Evolutionary conservation across 2,797 vertebrate genomes (phyloP), one percentile per base, ranked within the genome.

Genomic region (Enteromius thamalakanensis): DNA sequence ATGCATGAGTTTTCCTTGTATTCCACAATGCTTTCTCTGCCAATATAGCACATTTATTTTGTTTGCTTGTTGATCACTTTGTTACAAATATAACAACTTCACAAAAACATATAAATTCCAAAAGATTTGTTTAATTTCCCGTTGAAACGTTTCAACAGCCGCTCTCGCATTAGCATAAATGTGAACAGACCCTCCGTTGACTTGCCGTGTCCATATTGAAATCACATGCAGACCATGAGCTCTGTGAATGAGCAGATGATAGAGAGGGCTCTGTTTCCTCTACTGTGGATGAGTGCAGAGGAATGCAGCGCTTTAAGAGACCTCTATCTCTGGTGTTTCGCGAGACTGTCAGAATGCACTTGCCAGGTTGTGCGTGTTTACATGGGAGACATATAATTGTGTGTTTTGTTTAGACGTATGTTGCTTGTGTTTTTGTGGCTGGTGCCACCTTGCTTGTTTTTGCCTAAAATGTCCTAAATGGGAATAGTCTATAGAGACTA

Each of bases 181-280:
- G 62, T 51, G 76, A 74, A 82, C 80, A 86, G 49, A 81, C 76
- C 77, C 71, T 76, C 81, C 23, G 47, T 78, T 78, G 70, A 80
- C 69, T 70, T 29, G 74, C 76, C 74, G 12, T 67, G 74, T 80
- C 71, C 80, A 82, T 80, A 93, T 91, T 93, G 90, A 92, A 93
- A 91, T 94, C 94, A 95, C 93, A 94, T 94, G 94, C 92, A 92
- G 88, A 93, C 89, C 94, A 93, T 92, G 93, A 91, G 92, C 85
- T 81, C 90, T 89, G 85, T 89, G 87, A 1, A 84, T 85, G 89
- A 94, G 93, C 91, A 92, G 93, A 91, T 92, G 84, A 87, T 87
- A 88, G 85, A 86, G 83, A 79, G 60, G 91, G 92, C 89, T 88
- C 91, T 89, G 90, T 86, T 86, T 83, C 72, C 85, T 79, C 82